Base-by-base conservation (phyloP, 2,113 vertebrate species). In the Corynorhinus townsendii region DNA sequence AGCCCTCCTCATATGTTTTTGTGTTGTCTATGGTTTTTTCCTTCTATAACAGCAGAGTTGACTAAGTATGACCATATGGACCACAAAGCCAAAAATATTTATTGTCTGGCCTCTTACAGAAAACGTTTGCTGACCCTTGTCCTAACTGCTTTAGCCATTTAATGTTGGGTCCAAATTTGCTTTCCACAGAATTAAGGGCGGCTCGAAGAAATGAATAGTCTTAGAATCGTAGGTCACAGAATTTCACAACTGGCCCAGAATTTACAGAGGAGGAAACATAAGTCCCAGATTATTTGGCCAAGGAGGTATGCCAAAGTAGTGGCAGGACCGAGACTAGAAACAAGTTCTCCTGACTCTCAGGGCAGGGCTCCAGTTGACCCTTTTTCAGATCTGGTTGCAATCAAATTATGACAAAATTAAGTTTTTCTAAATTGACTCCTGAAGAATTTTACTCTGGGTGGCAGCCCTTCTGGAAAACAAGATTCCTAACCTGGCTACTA, bases 391-490 rank as follows among this genome's bases (percentile, higher is more conserved):
- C 11, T 22, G 7, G 43, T 75, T 81, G 35, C 54, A 92, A 77
- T 66, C 45, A 95, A 91, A 94, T 62, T 52, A 76, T 17, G 17
- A 19, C 75, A 72, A 69, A 90, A 52, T 43, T 69, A 79, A 56
- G 59, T 87, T 96, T 88, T 96, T 69, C 69, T 87, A 83, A 77
- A 84, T 14, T 86, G 72, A 59, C 64, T 90, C 30, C 43, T 82
- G 19, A 91, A 91, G 89, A 96, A 91, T 69, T 94, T 76, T 47
- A 68, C 80, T 91, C 26, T 83, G 47, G 56, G 26, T 54, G 75
- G 68, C 93, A 94, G 64, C 59, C 45, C 94, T 86, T 80, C 72
- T 88, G 91, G 83, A 45, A 93, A 79, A 89, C 17, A 83, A 95
- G 88, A 94, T 59, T 88, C 77, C 52, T 68, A 90, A 92, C 11